Evolutionary conservation across 2,888 invertebrate genomes (phyloP).

Genomic region (Epinotia brunnichana): DNA sequence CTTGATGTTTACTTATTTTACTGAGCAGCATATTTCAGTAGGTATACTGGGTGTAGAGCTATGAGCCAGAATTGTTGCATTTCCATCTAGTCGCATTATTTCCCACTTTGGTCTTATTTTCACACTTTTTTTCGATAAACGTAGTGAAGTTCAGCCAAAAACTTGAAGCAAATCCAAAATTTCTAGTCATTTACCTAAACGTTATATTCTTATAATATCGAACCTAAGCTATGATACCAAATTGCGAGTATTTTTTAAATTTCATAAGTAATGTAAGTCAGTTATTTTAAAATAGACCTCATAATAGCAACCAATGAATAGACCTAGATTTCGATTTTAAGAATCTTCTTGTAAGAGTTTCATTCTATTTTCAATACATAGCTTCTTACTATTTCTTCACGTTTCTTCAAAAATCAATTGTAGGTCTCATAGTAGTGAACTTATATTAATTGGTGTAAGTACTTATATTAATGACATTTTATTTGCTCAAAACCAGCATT

Average conservation of each 20-base stretch:
- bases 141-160: constrained; percentile 70
- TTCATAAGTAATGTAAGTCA: constrained; percentile 46
- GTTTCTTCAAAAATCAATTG: constrained; percentile 25
- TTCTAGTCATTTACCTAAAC: constrained; percentile 78
- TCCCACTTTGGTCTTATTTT: constrained; percentile 49
- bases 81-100: constrained; percentile 64
- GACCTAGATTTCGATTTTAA: constrained; percentile 51
- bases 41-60: constrained; percentile 34
- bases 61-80: constrained; percentile 56
- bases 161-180: constrained; percentile 71
- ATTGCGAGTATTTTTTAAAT: constrained; percentile 55
- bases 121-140: constrained; percentile 54
- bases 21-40: constrained; percentile 36
- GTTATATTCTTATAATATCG: constrained; percentile 57
- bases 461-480: constrained; percentile 57
- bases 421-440: constrained; percentile 22
- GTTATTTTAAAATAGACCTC: constrained; percentile 55
- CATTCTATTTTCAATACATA: constrained; percentile 15
- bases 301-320: constrained; percentile 71
- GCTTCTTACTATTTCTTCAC: constrained; percentile 16
- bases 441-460: constrained; percentile 34
- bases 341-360: constrained; percentile 22
- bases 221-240: constrained; percentile 76
- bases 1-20: constrained; percentile 27
- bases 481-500: constrained; percentile 82